These are phyloP conservation scores for Lypha dubia DNA, from an alignment of 2,888 invertebrate genomes.

Conservation along the genomic window DNA sequence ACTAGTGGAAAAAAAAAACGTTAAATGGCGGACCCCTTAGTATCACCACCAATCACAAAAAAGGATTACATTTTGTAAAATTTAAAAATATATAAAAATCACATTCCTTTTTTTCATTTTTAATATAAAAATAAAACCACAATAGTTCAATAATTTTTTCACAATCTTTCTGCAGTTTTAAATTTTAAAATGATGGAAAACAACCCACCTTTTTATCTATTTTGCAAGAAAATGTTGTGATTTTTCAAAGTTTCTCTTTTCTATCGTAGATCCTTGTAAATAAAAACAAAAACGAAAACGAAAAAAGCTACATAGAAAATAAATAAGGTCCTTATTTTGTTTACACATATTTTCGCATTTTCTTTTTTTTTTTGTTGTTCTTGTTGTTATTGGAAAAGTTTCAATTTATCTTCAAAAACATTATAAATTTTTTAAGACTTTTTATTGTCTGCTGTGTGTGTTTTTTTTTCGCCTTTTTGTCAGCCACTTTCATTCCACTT, in stretches of 20 bases:
- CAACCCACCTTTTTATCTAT: neutral
- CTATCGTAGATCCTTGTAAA: neutral
- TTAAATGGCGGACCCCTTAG: too few species aligned
- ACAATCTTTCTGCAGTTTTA: neutral
- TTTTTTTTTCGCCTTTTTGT: neutral
- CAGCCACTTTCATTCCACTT: too few species aligned
- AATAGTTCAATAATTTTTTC: too few species aligned
- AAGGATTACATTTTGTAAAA: too few species aligned
- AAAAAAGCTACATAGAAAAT: neutral
- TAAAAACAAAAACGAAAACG: too few species aligned
- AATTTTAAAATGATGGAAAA: too few species aligned
- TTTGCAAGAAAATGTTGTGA: neutral
- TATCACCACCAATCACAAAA: too few species aligned
- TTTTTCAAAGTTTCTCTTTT: neutral
- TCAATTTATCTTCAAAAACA: conserved; percentile 35
- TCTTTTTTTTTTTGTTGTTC: conserved; percentile 20
- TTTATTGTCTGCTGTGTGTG: too few species aligned
- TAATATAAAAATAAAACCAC: too few species aligned
- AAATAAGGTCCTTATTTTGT: conserved; percentile 15
- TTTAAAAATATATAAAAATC: too few species aligned
- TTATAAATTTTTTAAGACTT: conserved; percentile 32
- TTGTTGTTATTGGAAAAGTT: conserved; percentile 54
- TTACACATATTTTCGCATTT: neutral
- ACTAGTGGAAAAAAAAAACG: neutral
- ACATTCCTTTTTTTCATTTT: too few species aligned